Evolutionary conservation across 2,113 vertebrate species (phyloP).

Genomic region (Bos taurus): ARS-UCD2.0 NC_037331.1:45382501-45383000

Average conservation of each 20-base stretch:
- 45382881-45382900: slow-evolving; percentile 92
- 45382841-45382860: slow-evolving; percentile 98
- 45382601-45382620: neutral
- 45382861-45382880: slow-evolving; percentile 95
- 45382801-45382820: slow-evolving; percentile 96
- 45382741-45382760: neutral
- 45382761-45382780: slow-evolving; percentile 29
- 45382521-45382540: neutral
- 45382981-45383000: neutral
- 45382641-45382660: neutral
- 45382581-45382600: neutral
- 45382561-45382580: neutral
- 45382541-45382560: neutral
- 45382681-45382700: slow-evolving; percentile 19
- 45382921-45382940: neutral
- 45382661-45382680: neutral
- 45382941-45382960: neutral
- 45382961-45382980: neutral
- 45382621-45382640: slow-evolving; percentile 33
- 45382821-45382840: slow-evolving; percentile 96
- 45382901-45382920: slow-evolving; percentile 35
- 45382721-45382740: slow-evolving; percentile 22
- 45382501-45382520: neutral
- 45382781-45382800: slow-evolving; percentile 98
- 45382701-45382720: neutral